phyloP scores from a whole-genome alignment of 2,797 vertebrate genomes.

The Myiotriccus ornatus region DNA sequence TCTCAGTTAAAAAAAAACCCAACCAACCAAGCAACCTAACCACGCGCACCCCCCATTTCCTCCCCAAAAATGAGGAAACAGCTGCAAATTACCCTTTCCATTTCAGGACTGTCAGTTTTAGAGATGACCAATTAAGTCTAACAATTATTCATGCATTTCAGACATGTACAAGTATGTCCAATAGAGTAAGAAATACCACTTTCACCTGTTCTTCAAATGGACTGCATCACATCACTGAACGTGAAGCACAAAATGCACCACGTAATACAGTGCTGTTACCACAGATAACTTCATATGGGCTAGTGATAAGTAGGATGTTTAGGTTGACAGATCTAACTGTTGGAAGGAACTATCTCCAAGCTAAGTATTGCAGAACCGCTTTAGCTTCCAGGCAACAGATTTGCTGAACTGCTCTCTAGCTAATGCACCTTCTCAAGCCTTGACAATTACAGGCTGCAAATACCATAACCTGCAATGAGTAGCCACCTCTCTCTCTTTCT shows the following conservation, averaged over 20 bases:
- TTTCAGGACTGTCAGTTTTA: neutral
- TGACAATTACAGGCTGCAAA: neutral
- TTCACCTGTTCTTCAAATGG: neutral
- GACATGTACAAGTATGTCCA: neutral
- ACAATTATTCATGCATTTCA: neutral
- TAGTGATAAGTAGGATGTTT: rapidly evolving
- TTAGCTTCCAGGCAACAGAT: neutral
- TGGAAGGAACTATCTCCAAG: neutral
- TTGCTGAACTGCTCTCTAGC: neutral
- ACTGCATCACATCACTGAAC: neutral
- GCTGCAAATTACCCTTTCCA: neutral
- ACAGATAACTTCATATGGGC: neutral
- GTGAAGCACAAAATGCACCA: rapidly evolving
- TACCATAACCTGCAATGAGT: neutral
- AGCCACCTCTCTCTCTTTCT: neutral
- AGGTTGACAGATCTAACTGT: neutral
- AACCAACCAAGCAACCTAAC: neutral
- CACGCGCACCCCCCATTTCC: no score
- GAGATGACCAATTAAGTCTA: neutral
- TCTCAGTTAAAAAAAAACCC: neutral
- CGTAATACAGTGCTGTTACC: neutral
- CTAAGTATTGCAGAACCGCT: rapidly evolving
- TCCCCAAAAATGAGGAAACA: neutral
- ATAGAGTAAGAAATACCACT: neutral
- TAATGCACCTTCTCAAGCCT: no score